These are phyloP conservation scores for Lophochroa leadbeateri DNA, from an alignment of 2,113 vertebrate genomes.

Conservation along the genomic window DNA sequence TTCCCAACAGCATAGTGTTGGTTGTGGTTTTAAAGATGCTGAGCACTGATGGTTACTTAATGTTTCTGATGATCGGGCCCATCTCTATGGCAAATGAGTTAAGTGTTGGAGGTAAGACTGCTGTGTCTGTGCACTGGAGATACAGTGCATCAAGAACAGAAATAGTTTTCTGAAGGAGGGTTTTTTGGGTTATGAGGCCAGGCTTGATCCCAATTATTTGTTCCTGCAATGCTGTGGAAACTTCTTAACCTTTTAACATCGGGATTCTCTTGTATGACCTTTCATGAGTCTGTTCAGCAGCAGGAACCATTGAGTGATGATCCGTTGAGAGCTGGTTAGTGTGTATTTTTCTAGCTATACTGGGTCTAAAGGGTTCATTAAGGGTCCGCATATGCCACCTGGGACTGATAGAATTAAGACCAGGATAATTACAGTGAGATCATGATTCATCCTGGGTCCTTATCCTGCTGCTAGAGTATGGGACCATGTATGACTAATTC, in stretches of 20 bases:
- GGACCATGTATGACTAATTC: neutral
- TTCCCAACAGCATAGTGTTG: neutral
- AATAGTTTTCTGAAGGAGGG: fast-evolving
- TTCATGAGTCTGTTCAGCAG: neutral
- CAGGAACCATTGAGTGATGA: neutral
- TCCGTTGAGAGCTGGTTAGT: neutral
- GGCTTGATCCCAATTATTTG: neutral
- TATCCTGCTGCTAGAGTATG: neutral
- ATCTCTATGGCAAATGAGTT: neutral
- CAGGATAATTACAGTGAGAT: neutral
- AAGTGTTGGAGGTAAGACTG: neutral
- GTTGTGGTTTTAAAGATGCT: neutral
- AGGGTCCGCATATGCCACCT: neutral
- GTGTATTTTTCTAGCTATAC: neutral
- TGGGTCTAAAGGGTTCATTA: neutral
- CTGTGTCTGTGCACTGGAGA: neutral
- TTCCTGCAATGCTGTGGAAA: neutral
- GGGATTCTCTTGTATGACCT: neutral
- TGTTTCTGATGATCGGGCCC: neutral
- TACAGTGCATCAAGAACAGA: neutral
- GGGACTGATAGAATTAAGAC: neutral
- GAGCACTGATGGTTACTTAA: neutral
- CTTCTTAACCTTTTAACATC: neutral
- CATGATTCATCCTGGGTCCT: neutral
- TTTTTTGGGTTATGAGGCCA: neutral